phyloP scores from a whole-genome alignment of 2,113 vertebrate genomes.

The Calonectris borealis region DNA sequence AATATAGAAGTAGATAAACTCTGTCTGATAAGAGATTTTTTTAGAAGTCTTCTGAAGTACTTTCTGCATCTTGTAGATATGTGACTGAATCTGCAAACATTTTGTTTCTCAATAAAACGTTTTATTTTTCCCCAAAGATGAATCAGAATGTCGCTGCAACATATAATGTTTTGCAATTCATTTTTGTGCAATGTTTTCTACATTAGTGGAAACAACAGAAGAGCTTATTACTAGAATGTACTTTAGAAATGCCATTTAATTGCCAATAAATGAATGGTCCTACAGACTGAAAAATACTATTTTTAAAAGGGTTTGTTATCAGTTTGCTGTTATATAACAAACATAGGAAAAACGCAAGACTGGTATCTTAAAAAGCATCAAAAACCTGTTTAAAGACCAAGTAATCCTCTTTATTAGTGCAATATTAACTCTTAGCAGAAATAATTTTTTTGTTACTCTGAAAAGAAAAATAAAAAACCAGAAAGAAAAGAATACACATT shows the following conservation, averaged over 20 bases:
- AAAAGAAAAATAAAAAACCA: background rate
- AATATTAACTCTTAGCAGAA: background rate
- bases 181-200: background rate
- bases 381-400: background rate
- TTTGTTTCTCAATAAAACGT: background rate
- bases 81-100: background rate
- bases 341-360: background rate
- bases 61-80: background rate
- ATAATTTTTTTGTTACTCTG: background rate
- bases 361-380: background rate
- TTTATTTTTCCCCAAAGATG: background rate
- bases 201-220: background rate
- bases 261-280: background rate
- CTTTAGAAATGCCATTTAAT: background rate
- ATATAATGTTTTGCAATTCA: background rate
- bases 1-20: background rate
- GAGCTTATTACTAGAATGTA: background rate
- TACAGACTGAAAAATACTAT: background rate
- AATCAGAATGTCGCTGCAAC: background rate
- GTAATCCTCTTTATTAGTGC: background rate
- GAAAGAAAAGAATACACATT: background rate
- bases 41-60: background rate
- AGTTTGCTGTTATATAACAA: background rate
- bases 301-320: background rate
- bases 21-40: background rate